phyloP scores from a whole-genome alignment of 2,797 vertebrate species.

The Pogoniulus pusillus region DNA sequence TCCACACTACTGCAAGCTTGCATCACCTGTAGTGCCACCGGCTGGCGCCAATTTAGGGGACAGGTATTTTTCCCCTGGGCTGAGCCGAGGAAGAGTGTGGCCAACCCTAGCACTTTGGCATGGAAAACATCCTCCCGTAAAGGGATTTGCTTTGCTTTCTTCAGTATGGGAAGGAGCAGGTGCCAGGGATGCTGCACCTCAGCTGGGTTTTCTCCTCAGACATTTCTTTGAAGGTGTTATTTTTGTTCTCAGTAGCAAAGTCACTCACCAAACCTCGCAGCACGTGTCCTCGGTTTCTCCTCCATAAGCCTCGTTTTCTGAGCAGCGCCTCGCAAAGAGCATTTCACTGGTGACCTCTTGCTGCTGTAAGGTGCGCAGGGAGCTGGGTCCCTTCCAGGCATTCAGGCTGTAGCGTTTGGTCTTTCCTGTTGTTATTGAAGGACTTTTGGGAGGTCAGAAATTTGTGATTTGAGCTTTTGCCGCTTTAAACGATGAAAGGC shows the following conservation, averaged over 20 bases:
- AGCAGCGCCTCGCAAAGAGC: background rate
- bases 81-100: background rate
- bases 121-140: background rate
- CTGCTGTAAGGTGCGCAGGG: background rate
- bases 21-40: fast-evolving
- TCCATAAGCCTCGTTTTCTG: background rate
- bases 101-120: background rate
- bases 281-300: background rate
- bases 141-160: background rate
- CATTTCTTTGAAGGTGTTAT: background rate
- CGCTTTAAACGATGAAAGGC: constrained; percentile 8
- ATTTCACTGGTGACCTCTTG: background rate
- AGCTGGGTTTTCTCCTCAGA: background rate
- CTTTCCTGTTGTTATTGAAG: constrained; percentile 18
- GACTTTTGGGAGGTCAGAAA: constrained; percentile 25
- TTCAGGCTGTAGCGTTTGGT: background rate
- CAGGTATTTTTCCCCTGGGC: fast-evolving
- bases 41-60: background rate
- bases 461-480: background rate
- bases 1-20: background rate
- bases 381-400: constrained; percentile 23
- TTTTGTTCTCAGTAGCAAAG: background rate
- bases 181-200: background rate
- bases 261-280: background rate
- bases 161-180: background rate